Evolutionary conservation across 2,797 vertebrate species (phyloP).

Genomic region (Pyrocephalus nanus): DNA sequence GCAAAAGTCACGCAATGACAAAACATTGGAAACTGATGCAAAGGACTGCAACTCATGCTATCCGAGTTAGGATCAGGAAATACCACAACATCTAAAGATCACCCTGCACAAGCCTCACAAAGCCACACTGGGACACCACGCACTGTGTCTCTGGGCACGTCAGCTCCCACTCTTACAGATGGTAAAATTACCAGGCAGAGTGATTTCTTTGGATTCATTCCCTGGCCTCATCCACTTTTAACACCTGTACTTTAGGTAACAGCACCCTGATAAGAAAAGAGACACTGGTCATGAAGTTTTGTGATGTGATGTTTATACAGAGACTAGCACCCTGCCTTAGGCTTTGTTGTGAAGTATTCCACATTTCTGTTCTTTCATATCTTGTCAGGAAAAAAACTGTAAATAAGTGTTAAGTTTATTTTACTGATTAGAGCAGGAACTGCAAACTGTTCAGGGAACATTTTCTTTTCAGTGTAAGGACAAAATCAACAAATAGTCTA

Average conservation of each 20-base stretch:
- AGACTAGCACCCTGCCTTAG: neutral
- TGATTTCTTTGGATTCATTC: slow-evolving; percentile 46
- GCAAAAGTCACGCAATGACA: neutral
- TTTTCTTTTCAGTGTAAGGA: neutral
- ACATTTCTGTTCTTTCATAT: neutral
- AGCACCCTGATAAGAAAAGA: slow-evolving; percentile 35
- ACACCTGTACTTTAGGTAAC: slow-evolving; percentile 42
- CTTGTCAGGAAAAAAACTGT: neutral
- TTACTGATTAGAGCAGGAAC: neutral
- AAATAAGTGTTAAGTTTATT: neutral
- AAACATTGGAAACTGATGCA: neutral
- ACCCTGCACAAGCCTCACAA: neutral
- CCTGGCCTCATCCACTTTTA: slow-evolving; percentile 64
- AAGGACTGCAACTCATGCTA: neutral
- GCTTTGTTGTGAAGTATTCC: neutral
- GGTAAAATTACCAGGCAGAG: slow-evolving; percentile 38
- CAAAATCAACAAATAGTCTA: neutral
- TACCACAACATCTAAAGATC: neutral
- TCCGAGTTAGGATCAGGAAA: neutral
- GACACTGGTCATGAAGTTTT: slow-evolving; percentile 18
- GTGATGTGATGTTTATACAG: neutral
- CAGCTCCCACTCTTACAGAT: slow-evolving; percentile 25
- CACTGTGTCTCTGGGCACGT: neutral
- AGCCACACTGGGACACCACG: neutral
- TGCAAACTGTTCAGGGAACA: neutral